Conservation (phyloP, 1,140 invertebrate genomes). For the Daktulosphaira vitifoliae region DNA sequence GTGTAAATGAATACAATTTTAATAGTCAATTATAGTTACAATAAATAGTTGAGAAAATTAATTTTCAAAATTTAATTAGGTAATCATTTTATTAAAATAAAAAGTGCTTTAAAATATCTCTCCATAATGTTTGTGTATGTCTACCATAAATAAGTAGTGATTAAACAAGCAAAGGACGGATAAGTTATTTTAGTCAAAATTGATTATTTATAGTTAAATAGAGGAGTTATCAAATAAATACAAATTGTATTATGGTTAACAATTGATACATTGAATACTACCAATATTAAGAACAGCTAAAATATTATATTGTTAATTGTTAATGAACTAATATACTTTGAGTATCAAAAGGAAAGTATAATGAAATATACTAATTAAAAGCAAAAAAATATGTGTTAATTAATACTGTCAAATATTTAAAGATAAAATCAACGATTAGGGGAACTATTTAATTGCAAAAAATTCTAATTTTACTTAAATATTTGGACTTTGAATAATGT, state of each 20-base stretch:
- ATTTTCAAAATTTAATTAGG: background rate
- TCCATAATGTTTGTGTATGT: too few species aligned
- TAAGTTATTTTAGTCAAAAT: background rate
- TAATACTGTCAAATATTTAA: background rate
- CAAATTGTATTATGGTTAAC: background rate
- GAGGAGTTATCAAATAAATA: background rate
- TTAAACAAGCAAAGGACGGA: background rate
- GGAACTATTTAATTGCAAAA: background rate
- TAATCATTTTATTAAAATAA: background rate
- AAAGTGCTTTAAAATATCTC: too few species aligned
- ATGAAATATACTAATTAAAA: background rate
- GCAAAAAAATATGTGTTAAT: background rate
- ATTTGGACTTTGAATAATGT: conserved; percentile 14
- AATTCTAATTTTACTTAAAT: conserved; percentile 1
- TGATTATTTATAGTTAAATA: background rate
- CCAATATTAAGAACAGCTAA: background rate
- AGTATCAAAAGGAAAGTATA: background rate
- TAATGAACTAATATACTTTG: background rate
- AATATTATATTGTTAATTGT: background rate
- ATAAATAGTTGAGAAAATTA: background rate
- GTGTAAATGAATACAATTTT: background rate
- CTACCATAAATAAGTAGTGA: too few species aligned
- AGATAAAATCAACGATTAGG: background rate
- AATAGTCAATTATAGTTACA: background rate
- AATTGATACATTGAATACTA: background rate